These are phyloP conservation scores for Agriopis leucophaearia DNA, from an alignment of 2,888 invertebrate genomes.

Conservation along the genomic window DNA sequence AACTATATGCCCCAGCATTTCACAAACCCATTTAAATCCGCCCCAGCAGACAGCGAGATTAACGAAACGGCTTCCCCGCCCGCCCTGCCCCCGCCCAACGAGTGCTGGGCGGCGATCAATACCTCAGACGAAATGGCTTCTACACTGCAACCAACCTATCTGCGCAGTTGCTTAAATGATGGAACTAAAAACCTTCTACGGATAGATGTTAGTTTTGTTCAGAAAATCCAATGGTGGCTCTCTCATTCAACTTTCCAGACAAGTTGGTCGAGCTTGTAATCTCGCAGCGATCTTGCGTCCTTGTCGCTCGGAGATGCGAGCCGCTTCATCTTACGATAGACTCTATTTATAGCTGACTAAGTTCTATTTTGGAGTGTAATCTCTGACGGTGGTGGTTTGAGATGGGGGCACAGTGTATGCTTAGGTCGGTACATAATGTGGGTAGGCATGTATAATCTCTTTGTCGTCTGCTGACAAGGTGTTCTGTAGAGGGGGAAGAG, in stretches of 20 bases:
- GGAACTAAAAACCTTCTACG: not conserved
- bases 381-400: conserved; percentile 23
- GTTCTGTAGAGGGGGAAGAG: conserved; percentile 24
- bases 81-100: conserved; percentile 47
- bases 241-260: not conserved
- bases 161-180: not conserved
- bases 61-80: conserved; percentile 46
- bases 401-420: conserved; percentile 23
- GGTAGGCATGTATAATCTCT: conserved; percentile 27
- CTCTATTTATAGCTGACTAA: conserved; percentile 19
- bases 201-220: not conserved
- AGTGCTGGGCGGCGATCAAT: conserved; percentile 40
- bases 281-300: conserved; percentile 43
- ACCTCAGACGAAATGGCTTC: conserved; percentile 40
- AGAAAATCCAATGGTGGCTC: not conserved
- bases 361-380: conserved; percentile 25
- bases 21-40: conserved; percentile 47
- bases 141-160: conserved; percentile 7
- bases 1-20: conserved; percentile 49
- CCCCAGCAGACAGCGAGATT: conserved; percentile 63
- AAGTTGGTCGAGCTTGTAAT: conserved; percentile 23
- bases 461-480: conserved; percentile 29
- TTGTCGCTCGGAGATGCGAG: conserved; percentile 36
- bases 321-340: conserved; percentile 26
- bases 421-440: conserved; percentile 9